A percentile compares a stretch with the other conserved stretches of the same genome.
Evolutionary conservation across 2,113 vertebrate genomes (phyloP).

Genomic region (Chloropsis hardwickii): DNA sequence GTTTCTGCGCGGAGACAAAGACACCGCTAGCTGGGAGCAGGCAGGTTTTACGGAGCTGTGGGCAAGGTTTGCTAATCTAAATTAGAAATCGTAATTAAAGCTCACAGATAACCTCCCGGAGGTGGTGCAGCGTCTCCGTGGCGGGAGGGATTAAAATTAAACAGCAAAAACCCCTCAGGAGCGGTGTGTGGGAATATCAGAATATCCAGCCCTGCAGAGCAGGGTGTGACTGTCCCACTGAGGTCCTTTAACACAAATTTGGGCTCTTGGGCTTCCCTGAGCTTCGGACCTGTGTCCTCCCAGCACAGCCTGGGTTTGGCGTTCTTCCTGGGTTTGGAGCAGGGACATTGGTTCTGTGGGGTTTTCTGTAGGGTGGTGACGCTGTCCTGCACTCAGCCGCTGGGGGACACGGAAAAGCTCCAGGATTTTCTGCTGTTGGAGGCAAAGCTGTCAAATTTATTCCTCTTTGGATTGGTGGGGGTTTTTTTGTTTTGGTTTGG

Average conservation of each 20-base stretch:
- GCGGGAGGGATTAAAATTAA: neutral
- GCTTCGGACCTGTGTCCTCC: neutral
- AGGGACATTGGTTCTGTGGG: neutral
- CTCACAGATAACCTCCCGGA: neutral
- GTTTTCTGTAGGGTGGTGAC: fast-evolving
- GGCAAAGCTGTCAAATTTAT: neutral
- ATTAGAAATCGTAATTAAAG: neutral
- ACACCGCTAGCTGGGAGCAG: neutral
- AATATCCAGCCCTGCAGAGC: neutral
- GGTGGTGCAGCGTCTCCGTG: neutral
- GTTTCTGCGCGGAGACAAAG: neutral
- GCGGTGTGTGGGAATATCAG: neutral
- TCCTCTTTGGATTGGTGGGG: fast-evolving
- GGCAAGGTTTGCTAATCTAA: neutral
- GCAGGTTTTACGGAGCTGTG: neutral
- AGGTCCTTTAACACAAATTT: neutral
- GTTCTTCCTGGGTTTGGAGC: fast-evolving
- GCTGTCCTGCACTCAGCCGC: fast-evolving
- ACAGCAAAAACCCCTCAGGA: neutral
- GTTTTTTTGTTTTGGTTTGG: neutral
- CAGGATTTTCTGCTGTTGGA: neutral
- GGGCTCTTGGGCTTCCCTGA: neutral
- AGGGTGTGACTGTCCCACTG: neutral
- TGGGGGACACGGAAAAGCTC: neutral
- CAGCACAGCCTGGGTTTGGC: fast-evolving